Evolutionary conservation across 2,888 invertebrate genomes (phyloP), one percentile per base, ranked within the genome.

Genomic region (Leistus spinibarbis): DNA sequence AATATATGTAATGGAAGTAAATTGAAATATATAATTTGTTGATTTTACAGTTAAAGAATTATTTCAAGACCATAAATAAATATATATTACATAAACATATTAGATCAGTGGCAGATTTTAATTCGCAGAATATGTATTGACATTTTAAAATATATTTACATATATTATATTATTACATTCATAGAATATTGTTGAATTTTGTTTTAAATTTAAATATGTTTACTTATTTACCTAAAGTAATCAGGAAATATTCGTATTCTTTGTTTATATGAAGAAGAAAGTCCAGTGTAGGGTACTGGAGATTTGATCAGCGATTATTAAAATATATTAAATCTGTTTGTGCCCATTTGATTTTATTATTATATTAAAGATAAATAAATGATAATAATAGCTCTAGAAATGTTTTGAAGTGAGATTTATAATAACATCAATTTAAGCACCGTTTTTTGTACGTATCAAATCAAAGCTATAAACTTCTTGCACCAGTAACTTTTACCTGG

Each of bases 401-500:
- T 40, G 40, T 10, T 40, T 40, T 40, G 40, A 40, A 40, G 40
- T 40, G 40, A 40, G 40, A 40, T 40, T 40, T 40, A 40, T 40
- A 40, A 40, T 40, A 40, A 40, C 40, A 40, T 7, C 40, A 40
- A 40, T 40, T 40, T 40, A 40, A 13, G 10, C 1, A 7, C 13
- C 40, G 40, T 40, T 40, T 40, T n/a, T 40, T 40, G 40, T 40
- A 5, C 40, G 40, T 10, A 40, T 40, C 40, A 40, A 40, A 40
- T 40, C 40, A 40, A 40, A 40, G 5, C 40, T 22, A 64, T 27
- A 64, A 9, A 23, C 63, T 40, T 23, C 24, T 24, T 63, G 27
- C 23, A 64, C 22, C 27, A 64, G 23, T 64, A 24, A 64, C 64
- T 64, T 64, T 64, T 27, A 16, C n/a, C 27, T 64, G 27, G 16